Base-by-base conservation (phyloP, 2,797 vertebrate species). In the Hephaestus fuliginosus region DNA sequence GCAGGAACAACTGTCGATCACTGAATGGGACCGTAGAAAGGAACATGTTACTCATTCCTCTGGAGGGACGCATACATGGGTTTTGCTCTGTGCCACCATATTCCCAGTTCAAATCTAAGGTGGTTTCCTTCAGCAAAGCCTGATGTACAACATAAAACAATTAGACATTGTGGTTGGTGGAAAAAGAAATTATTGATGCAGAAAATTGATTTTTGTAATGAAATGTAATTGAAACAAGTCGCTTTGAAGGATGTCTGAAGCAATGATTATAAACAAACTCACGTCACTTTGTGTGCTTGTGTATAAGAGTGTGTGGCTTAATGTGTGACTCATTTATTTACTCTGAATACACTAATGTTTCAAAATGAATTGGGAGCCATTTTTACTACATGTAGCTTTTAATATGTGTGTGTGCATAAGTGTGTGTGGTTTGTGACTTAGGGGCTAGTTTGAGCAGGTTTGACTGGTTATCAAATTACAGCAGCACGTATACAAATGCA, bases 121-220 rank as follows among this genome's bases (percentile, higher is more conserved):
- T 62, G 73, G 46, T 83, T 86, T 73, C 67, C 57, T 78, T 86
- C 87, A 82, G 49, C 84, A 81, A 87, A 84, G 76, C 76, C 79
- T 84, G 89, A 91, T 86, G 63, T 46, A 41, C 41, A 13, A 94
- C 93, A 94, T 70, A 41, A 93, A 92, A 91, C 83, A 89, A 92
- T 93, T 91, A 93, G 88, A 83, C 78, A 80, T 30, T 3, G 15
- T 39, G 36, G 49, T 49, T 28, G 74, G 20, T 43, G 68, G 76
- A 60, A 80, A 87, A 86, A 78, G 67, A 75, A 90, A 65, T 84
- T 92, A 88, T 84, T 69, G 88, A 90, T 82, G 89, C 91, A 92
- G 88, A 92, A 95, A 94, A 95, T 94, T 63, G 91, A 90, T 89
- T 93, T 89, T 84, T 89, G 84, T 89, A 81, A 87, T 91, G 81